Base-by-base conservation (phyloP, 2,113 vertebrate genomes). In the Orthonyx spaldingii region DNA sequence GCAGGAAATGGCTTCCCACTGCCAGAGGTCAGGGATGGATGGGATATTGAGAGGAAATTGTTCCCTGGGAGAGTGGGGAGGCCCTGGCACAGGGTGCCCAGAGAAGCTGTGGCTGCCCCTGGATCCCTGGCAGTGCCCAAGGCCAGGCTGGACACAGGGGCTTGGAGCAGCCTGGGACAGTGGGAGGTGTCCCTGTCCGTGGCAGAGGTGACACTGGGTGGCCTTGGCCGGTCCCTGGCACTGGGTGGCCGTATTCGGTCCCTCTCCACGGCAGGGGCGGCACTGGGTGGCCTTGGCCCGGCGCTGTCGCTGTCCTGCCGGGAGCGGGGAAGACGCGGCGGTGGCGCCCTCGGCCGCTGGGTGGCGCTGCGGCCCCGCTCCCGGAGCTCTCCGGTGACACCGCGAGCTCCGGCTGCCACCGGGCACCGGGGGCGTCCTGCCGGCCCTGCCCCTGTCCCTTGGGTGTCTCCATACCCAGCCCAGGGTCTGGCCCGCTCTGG, bases 111-210 rank as follows among this genome's bases (percentile, higher is more conserved):
- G 63, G 46, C 18, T 60, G 46, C 19, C 39, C 39, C 63, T 70
- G 80, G 46, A 60, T 69, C 72, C 37, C 63, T 77, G 84, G 33
- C 3, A 69, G 39, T 60, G 63, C 1, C 39, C 55, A 16, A 52
- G 46, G 37, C 84, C 55, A 46, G 63, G 63, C 0, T 84, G 59
- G 69, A 15, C 26, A n/a, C n/a, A n/a, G 11, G 18, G n/a, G n/a
- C 19, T 46, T 1, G 82, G 59, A 19, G n/a, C n/a, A 33, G 2
- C 5, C 37, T 13, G 46, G 33, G 28, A 0, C 1, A 5, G 55
- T 28, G 46, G 53, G 0, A 77, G 55, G 28, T 44, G n/a, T 47
- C n/a, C 32, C 21, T 32, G 32, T 8, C 32, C 19, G 1, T 1
- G 84, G 21, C 27, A 13, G 33, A 13, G 39, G 12, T 9, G 64